These are phyloP conservation scores for Poeciliopsis turrubarensis DNA, from an alignment of 2,113 vertebrate species.

Conservation along the genomic window DNA sequence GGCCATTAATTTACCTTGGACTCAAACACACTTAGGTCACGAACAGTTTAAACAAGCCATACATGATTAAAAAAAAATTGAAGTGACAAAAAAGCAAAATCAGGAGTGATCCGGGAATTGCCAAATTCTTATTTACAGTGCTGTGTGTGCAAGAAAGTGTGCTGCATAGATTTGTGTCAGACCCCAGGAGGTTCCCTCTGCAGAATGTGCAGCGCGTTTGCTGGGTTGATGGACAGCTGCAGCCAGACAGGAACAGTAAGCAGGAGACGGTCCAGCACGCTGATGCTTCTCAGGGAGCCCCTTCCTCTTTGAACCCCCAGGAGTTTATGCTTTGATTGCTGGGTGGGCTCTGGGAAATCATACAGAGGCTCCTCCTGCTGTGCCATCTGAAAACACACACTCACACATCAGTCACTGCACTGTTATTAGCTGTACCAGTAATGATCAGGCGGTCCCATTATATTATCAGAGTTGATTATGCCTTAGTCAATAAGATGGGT, in stretches of 20 bases:
- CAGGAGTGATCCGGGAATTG: not conserved
- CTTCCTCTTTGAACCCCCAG: constrained; percentile 55
- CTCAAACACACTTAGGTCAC: too few species aligned
- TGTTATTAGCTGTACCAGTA: not conserved
- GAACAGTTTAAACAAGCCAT: too few species aligned
- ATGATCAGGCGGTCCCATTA: not conserved
- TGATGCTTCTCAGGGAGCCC: constrained; percentile 81
- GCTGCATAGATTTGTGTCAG: constrained; percentile 44
- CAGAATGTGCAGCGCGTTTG: constrained; percentile 87
- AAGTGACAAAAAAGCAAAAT: not conserved
- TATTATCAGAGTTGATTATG: constrained; percentile 27
- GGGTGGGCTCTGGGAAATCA: constrained; percentile 77
- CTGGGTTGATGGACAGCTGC: constrained; percentile 87
- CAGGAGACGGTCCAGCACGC: constrained; percentile 87
- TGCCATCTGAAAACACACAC: constrained; percentile 70
- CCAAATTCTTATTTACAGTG: not conserved
- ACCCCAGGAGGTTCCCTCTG: constrained; percentile 88
- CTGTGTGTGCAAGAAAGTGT: not conserved
- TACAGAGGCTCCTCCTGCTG: constrained; percentile 82
- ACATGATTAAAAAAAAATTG: too few species aligned
- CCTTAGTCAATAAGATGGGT: constrained; percentile 20
- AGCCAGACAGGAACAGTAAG: constrained; percentile 89
- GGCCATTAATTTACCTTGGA: too few species aligned
- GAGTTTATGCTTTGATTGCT: constrained; percentile 32
- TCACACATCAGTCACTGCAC: not conserved